Evolutionary conservation across 2,113 vertebrate species (phyloP), one percentile per base, ranked within the genome.

Genomic region (Phyllostomus discolor): DNA sequence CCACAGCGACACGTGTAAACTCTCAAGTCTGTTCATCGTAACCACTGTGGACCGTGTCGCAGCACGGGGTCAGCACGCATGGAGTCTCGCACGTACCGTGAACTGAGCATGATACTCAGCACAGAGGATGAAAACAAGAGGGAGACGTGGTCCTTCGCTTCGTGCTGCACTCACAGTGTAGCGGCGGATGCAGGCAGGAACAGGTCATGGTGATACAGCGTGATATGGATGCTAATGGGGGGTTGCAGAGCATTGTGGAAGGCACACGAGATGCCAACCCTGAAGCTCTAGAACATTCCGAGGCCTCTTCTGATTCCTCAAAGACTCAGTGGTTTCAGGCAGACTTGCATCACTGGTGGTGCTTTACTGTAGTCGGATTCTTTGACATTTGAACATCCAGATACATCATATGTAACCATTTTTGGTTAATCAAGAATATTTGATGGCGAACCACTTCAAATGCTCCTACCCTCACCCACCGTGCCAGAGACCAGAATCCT

Each of bases 201-300:
- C 33, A 70, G 28, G 26, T 46, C 31, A n/a, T 1, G 67, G 52
- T 3, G 41, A 46, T 28, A 7, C 15, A 17, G 15, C 33, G 80
- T 52, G 10, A 48, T 4, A 3, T 1, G 38, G 35, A 22, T 38
- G 1, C 48, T 17, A 12, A n/a, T 0, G 11, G 41, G 83, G 0
- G 17, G n/a, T 46, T 7, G 43, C 38, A 46, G 35, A 57, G 72
- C 6, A 6, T 28, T 43, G 17, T 20, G 22, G 22, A 75, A 59
- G n/a, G 17, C 11, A 19, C 28, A 54, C 2, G 54, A 48, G 38
- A 19, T 26, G 35, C 35, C 38, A 54, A 14, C 12, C 17, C 43
- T 15, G 22, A 90, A 41, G 46, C 38, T n/a, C 57, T 31, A 22
- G 52, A 14, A 33, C 31, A 48, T 83, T 33, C 78, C 26, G 22